Base-by-base conservation (phyloP, 2,797 vertebrate genomes). In the Poecile montanus region DNA sequence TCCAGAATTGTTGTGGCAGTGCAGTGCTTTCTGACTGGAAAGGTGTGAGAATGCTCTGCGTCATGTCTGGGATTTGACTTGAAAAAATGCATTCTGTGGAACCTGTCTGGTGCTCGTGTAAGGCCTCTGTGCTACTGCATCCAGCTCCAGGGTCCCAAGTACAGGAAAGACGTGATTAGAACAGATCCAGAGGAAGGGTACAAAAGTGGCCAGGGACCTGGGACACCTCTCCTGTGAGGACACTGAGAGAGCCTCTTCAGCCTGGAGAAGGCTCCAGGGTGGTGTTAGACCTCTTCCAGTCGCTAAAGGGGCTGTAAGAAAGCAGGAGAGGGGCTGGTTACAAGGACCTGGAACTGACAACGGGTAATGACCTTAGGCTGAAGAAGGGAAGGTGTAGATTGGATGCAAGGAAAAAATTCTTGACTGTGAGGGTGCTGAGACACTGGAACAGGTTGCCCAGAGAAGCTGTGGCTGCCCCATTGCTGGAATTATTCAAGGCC, bases 181-280 rank as follows among this genome's bases (percentile, higher is more conserved):
- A 26, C 1, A 0, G 8, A 44, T 76, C 44, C 15, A 62, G 38
- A 40, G 29, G 30, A 72, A 18, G n/a, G 29, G 4, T 30, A 25
- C 0, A 0, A 14, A 63, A 17, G 34, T 53, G 14, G 0, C 71
- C 32, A 4, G 0, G 20, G 57, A 16, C 6, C 9, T 87, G 78
- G 38, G 73, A 7, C 30, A 34, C 13, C 32, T 77, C 19, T 73
- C 18, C 17, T 81, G 1, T 76, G 34, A 13, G 18, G 40, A 25
- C 27, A 13, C 42, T 48, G n/a, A n/a, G 36, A 26, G 81, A 54
- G 50, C 6, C 16, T 58, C 15, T 56, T 74, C 40, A 81, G 21
- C 53, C 36, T 93, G 66, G 36, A 68, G 74, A n/a, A 60, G 45
- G 30, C 26, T 74, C 11, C 0, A 4, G 13, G 13, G 23, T 68